A percentile compares a stretch with the other conserved stretches of the same genome.
Conservation (phyloP, 2,888 invertebrate genomes). For the Dicranocentrus wangi region DNA sequence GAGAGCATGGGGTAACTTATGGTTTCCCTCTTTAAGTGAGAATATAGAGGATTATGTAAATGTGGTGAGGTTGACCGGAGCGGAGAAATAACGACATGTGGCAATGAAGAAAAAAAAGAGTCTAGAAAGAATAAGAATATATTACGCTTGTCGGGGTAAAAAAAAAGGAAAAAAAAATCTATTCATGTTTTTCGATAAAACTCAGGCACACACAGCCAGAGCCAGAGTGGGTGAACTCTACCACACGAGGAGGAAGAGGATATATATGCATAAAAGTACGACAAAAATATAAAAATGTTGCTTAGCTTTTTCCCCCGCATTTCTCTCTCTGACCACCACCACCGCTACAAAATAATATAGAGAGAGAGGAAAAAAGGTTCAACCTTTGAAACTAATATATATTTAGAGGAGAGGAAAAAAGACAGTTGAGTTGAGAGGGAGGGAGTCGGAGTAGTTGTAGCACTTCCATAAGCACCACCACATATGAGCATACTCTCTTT, state of each 20-base stretch:
- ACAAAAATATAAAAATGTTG: too few relatives aligned
- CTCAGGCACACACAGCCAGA: too few relatives aligned
- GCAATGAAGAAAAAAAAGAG: slow-evolving; percentile 27
- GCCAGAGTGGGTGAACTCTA: too few relatives aligned
- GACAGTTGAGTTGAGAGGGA: too few relatives aligned
- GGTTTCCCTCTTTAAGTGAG: slow-evolving; percentile 38
- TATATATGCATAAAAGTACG: neutral
- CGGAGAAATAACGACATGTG: slow-evolving; percentile 42
- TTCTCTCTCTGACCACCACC: slow-evolving; percentile 6
- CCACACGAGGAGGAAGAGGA: too few relatives aligned
- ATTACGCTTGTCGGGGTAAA: slow-evolving; percentile 18
- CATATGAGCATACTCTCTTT: neutral
- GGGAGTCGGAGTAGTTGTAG: too few relatives aligned
- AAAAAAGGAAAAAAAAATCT: too few relatives aligned
- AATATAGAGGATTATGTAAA: slow-evolving; percentile 47
- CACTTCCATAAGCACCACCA: neutral
- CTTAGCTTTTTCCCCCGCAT: too few relatives aligned
- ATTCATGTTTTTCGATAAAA: slow-evolving; percentile 1
- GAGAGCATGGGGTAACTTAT: slow-evolving; percentile 19
- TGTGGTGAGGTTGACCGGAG: slow-evolving; percentile 40
- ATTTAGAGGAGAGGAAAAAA: too few relatives aligned
- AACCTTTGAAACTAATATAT: too few relatives aligned
- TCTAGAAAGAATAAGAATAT: slow-evolving; percentile 20
- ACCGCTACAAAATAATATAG: too few relatives aligned
- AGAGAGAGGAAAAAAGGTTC: too few relatives aligned